Evolutionary conservation across 2,888 invertebrate genomes (phyloP).

Genomic region (Pterostichus madidus): DNA sequence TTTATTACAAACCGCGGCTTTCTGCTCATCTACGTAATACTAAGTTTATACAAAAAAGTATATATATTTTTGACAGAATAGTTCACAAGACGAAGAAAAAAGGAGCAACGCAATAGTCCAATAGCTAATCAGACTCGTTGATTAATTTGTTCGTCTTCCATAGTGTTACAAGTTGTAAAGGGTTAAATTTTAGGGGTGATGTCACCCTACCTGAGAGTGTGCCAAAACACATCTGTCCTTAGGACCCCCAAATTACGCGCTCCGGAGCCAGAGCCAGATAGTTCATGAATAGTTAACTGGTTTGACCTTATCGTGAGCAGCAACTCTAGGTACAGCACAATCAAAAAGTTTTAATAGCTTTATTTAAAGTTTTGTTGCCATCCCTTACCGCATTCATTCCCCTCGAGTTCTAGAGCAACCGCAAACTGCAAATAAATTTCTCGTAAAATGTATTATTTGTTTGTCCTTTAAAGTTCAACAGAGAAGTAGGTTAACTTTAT

Average conservation of each 20-base stretch:
- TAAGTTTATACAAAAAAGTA: too few relatives aligned
- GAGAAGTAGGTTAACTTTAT: constrained; percentile 13
- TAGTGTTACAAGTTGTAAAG: constrained; percentile 13
- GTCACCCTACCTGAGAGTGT: constrained; percentile 59
- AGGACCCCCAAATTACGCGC: constrained; percentile 49
- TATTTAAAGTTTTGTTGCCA: constrained; percentile 17
- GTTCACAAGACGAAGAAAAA: too few relatives aligned
- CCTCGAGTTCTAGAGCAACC: not conserved
- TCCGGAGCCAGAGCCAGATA: constrained; percentile 13
- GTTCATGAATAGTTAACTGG: constrained; percentile 59
- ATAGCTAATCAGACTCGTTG: not conserved
- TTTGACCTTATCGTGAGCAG: constrained; percentile 8
- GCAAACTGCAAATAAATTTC: constrained; percentile 47
- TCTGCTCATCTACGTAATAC: too few relatives aligned
- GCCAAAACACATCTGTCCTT: constrained; percentile 60
- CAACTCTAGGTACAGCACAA: constrained; percentile 41
- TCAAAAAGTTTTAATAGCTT: constrained; percentile 48
- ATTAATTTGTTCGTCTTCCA: constrained; percentile 9
- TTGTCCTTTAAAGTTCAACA: constrained; percentile 34
- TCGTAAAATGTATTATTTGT: constrained; percentile 17
- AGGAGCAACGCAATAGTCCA: too few relatives aligned
- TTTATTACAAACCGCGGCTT: too few relatives aligned
- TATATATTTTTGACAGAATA: too few relatives aligned
- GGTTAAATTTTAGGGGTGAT: constrained; percentile 20
- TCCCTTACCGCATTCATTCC: constrained; percentile 25